Conservation (phyloP, 2,797 vertebrate species). For the Melanotaenia nigrans region DNA sequence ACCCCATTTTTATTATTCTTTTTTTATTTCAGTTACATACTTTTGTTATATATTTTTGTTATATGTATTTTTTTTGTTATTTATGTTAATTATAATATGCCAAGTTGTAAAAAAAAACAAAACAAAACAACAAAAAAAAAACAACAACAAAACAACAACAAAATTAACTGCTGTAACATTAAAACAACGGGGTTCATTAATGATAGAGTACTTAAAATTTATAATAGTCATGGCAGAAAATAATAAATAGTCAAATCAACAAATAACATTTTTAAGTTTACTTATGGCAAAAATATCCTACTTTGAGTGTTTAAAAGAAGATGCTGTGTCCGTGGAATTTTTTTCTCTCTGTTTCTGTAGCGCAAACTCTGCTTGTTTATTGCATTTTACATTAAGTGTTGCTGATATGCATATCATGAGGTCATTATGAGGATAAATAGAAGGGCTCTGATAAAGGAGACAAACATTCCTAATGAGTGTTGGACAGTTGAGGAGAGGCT, state of each 20-base stretch:
- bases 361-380: not conserved
- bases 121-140: not conserved
- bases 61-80: not conserved
- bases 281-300: not conserved
- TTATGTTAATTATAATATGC: no score
- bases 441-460: not conserved
- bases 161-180: no score
- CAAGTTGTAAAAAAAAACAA: not conserved
- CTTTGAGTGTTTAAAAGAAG: not conserved
- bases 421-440: not conserved
- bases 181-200: no score
- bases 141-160: no score
- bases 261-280: not conserved
- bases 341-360: not conserved
- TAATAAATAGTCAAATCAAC: not conserved
- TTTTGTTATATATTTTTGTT: not conserved
- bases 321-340: not conserved
- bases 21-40: not conserved
- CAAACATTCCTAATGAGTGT: not conserved
- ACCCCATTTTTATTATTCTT: not conserved
- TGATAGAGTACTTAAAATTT: no score
- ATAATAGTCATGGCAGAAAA: not conserved
- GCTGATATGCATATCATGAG: not conserved
- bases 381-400: not conserved
- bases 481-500: constrained; percentile 20